phyloP scores from a whole-genome alignment of 2,797 vertebrate genomes.

The Ibycter americanus region DNA sequence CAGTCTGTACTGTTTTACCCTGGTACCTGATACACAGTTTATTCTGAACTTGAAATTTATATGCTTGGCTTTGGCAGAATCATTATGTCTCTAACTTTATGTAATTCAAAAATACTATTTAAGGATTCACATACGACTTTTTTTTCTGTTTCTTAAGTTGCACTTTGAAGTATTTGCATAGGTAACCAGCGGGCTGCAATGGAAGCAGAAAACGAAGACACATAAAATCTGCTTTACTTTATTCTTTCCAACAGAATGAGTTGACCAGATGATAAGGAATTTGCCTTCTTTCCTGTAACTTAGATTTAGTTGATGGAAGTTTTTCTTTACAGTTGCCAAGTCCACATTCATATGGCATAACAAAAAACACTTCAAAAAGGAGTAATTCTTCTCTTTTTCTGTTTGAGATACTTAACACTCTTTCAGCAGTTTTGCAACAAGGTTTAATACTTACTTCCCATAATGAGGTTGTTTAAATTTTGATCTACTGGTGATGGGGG shows the following conservation, averaged over 20 bases:
- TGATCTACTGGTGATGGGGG: background rate
- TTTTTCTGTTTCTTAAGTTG: background rate
- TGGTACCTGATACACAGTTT: background rate
- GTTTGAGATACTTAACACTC: background rate
- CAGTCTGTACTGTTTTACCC: background rate
- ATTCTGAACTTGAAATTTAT: background rate
- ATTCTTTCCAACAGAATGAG: slow-evolving; percentile 43
- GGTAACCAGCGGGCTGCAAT: background rate
- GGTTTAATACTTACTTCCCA: background rate
- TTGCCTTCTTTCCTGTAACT: background rate
- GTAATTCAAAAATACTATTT: background rate
- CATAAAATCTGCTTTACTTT: slow-evolving; percentile 25
- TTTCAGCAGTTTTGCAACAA: background rate
- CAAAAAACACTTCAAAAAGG: background rate
- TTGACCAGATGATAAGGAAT: background rate
- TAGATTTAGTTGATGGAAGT: background rate
- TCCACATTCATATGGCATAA: background rate
- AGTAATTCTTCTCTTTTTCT: background rate
- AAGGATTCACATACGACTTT: background rate
- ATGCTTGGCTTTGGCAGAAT: background rate
- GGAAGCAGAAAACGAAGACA: background rate
- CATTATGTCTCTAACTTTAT: background rate
- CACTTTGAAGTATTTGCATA: background rate
- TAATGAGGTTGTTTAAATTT: background rate
- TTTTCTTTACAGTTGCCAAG: slow-evolving; percentile 24